phyloP scores from a whole-genome alignment of 2,113 vertebrate species.

The Pampusana beccarii region DNA sequence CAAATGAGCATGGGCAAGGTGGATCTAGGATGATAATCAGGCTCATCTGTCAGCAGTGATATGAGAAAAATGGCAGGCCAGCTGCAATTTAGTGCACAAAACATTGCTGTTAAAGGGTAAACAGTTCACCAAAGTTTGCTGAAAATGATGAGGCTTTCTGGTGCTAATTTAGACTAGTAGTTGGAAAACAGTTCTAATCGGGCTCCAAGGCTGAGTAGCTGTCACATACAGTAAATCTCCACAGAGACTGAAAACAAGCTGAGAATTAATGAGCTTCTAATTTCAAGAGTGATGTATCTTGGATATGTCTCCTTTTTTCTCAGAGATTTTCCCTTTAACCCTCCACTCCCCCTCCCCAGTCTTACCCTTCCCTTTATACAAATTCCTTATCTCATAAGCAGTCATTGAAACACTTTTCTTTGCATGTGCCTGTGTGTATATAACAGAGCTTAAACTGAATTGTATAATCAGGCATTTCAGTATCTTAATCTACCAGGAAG shows the following conservation, averaged over 20 bases:
- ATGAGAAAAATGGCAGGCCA: not conserved
- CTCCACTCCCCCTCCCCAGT: not conserved
- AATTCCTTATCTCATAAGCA: conserved; percentile 6
- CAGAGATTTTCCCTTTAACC: not conserved
- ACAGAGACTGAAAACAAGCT: conserved; percentile 23
- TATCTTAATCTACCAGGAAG: not conserved
- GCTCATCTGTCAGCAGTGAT: conserved; percentile 19
- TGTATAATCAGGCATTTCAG: not conserved
- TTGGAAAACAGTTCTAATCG: not conserved
- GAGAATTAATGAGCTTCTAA: conserved; percentile 60
- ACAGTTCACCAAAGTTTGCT: conserved; percentile 14
- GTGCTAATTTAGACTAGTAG: conserved; percentile 9
- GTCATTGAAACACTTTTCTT: not conserved
- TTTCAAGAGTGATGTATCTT: conserved; percentile 13
- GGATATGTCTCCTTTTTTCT: not conserved
- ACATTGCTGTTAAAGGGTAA: not conserved
- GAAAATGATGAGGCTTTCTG: not conserved
- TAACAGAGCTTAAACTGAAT: not conserved
- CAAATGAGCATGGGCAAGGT: conserved; percentile 24
- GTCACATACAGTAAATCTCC: conserved; percentile 32
- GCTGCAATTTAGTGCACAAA: not conserved
- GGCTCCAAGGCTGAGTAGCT: not conserved
- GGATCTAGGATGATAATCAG: not conserved
- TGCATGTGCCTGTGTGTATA: not conserved
- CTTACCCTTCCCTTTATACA: not conserved